phyloP scores from a whole-genome alignment of 1,140 invertebrate species.

The Cydia pomonella region DNA sequence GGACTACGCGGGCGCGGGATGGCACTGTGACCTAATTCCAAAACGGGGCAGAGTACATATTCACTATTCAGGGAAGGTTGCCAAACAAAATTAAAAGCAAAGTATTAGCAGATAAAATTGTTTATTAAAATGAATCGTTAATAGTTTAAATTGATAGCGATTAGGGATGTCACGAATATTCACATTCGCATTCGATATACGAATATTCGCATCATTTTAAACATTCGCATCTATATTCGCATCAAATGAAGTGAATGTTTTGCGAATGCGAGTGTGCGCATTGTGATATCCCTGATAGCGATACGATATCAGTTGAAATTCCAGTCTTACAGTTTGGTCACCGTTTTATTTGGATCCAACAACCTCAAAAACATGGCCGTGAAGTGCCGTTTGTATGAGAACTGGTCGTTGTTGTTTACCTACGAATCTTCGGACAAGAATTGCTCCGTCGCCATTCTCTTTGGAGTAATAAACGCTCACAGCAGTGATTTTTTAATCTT shows the following conservation, averaged over 20 bases:
- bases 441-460: conserved; percentile 13
- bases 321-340: neutral
- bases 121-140: neutral
- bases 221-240: too few relatives aligned
- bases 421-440: conserved; percentile 13
- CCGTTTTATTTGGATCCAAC: neutral
- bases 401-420: conserved; percentile 14
- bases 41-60: conserved; percentile 51
- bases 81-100: neutral
- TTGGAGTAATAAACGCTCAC: neutral
- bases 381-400: neutral
- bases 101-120: neutral
- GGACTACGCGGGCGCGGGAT: conserved; percentile 40
- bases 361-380: neutral
- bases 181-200: too few relatives aligned
- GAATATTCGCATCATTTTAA: too few relatives aligned
- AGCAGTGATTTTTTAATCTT: neutral
- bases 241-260: too few relatives aligned
- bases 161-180: too few relatives aligned
- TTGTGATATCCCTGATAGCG: too few relatives aligned
- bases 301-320: too few relatives aligned
- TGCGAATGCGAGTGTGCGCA: too few relatives aligned
- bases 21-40: conserved; percentile 67
- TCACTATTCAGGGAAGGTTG: conserved; percentile 41
- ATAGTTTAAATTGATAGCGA: neutral